Percentiles rank a stretch among this genome's conserved stretches.
These are phyloP conservation scores for Drosophila funebris DNA, from an alignment of 1,140 invertebrate species.

Conservation along the genomic window DNA sequence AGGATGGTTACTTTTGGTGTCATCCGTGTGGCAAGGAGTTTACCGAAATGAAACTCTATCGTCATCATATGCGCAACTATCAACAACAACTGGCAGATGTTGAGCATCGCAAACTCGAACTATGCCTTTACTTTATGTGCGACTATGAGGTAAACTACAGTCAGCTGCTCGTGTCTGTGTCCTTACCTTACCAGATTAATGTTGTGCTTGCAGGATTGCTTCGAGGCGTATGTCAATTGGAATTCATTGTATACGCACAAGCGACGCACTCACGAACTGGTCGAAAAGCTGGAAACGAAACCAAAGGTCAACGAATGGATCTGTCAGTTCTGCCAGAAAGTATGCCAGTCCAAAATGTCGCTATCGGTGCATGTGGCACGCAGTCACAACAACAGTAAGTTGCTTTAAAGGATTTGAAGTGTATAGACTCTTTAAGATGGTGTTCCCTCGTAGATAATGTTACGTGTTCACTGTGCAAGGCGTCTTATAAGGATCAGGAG, in stretches of 20 bases:
- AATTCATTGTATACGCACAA: constrained; percentile 71
- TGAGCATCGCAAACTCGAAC: constrained; percentile 46
- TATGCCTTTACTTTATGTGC: constrained; percentile 67
- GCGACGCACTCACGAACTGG: constrained; percentile 55
- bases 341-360: constrained; percentile 75
- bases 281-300: constrained; percentile 16
- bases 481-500: constrained; percentile 60
- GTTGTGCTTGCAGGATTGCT: constrained; percentile 49
- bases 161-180: no score
- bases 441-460: constrained; percentile 60
- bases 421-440: not conserved
- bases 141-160: constrained; percentile 48
- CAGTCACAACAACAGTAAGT: constrained; percentile 76
- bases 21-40: constrained; percentile 63
- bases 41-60: constrained; percentile 60
- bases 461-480: constrained; percentile 56
- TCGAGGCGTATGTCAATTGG: constrained; percentile 63
- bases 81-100: constrained; percentile 50
- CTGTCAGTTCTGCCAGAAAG: constrained; percentile 75
- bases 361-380: constrained; percentile 77
- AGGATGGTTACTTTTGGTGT: constrained; percentile 57
- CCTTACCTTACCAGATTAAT: no score
- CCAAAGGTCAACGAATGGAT: constrained; percentile 36
- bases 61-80: constrained; percentile 65
- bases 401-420: not conserved